A percentile compares a stretch with the other conserved stretches of the same genome.
Evolutionary conservation across 1,140 invertebrate genomes (phyloP).

Genomic region (Cataglyphis hispanica): DNA sequence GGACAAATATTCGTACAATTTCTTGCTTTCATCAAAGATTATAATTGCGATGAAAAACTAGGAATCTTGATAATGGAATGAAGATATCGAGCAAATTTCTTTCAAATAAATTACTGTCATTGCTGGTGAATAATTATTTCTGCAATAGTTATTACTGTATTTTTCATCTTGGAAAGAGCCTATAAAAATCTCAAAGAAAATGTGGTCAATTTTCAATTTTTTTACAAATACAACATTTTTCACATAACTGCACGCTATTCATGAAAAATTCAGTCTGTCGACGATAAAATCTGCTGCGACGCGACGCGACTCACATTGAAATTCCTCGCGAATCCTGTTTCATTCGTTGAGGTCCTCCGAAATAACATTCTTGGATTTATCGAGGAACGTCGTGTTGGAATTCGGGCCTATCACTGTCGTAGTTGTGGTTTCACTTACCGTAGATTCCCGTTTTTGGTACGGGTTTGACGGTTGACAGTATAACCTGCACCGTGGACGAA

Average conservation of each 20-base stretch:
- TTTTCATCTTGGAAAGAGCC: background rate
- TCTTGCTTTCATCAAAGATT: background rate
- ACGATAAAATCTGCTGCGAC: background rate
- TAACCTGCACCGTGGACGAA: slow-evolving; percentile 85
- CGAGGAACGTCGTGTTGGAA: slow-evolving; percentile 81
- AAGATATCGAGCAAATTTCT: slow-evolving; percentile 2
- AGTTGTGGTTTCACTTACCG: slow-evolving; percentile 90
- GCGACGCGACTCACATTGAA: background rate
- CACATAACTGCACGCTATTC: background rate
- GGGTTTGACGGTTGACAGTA: slow-evolving; percentile 88
- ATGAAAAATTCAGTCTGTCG: background rate
- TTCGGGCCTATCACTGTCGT: slow-evolving; percentile 88
- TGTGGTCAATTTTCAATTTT: background rate
- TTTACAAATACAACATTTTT: background rate
- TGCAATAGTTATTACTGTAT: background rate
- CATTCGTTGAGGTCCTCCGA: slow-evolving; percentile 76
- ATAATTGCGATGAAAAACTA: background rate
- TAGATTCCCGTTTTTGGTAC: slow-evolving; percentile 89
- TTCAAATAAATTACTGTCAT: background rate
- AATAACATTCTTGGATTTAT: slow-evolving; percentile 80
- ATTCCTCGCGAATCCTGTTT: slow-evolving; percentile 1
- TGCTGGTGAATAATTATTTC: slow-evolving; percentile 3
- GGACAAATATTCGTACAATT: background rate
- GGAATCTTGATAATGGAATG: background rate
- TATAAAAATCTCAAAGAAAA: background rate